Base-by-base conservation (phyloP, 2,113 vertebrate genomes). In the Spheniscus mendiculus region DNA sequence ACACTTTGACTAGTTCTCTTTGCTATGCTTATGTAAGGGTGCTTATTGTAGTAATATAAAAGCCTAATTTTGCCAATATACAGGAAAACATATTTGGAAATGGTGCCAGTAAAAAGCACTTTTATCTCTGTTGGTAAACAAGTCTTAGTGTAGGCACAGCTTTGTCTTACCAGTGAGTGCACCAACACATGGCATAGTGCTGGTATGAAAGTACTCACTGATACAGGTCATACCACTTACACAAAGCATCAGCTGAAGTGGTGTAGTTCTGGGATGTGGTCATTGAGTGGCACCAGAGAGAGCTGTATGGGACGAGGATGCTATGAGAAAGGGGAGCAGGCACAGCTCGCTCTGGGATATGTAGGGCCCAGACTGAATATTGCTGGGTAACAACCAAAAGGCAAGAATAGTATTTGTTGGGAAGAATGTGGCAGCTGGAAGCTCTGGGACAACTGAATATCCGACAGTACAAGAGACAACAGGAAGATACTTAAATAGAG, bases 271-370 rank as follows among this genome's bases (percentile, higher is more conserved):
- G 62, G 50, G 30, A 72, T 90, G 63, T 72, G 74, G 58, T 72
- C 96, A 94, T 73, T 77, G 78, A 93, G 97, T 80, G 97, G 96
- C 97, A 96, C 92, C 92, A 96, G 82, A 96, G 93, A 82, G 90
- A 95, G 44, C 73, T 67, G 26, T 15, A 76, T 36, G 61, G 40
- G n/a, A 82, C 34, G n/a, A 89, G 32, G 44, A 79, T 55, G 53
- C 66, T 67, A 7, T 15, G 6, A 72, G 62, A 56, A 55, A 55
- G 52, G 22, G 19, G 6, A 79, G 69, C 67, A 44, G 61, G 49
- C 45, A 71, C 42, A 32, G 63, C 50, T 78, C 0, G 0, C 59
- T 50, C 63, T 42, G 55, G 21, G 19, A 34, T 49, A 9, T 22
- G 42, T 21, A 36, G 40, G 15, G 14, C 12, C 26, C 29, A 11